A percentile compares a stretch with the other conserved stretches of the same genome.
These are phyloP conservation scores for Uromys caudimaculatus DNA, from an alignment of 2,797 vertebrate species.

Conservation along the genomic window DNA sequence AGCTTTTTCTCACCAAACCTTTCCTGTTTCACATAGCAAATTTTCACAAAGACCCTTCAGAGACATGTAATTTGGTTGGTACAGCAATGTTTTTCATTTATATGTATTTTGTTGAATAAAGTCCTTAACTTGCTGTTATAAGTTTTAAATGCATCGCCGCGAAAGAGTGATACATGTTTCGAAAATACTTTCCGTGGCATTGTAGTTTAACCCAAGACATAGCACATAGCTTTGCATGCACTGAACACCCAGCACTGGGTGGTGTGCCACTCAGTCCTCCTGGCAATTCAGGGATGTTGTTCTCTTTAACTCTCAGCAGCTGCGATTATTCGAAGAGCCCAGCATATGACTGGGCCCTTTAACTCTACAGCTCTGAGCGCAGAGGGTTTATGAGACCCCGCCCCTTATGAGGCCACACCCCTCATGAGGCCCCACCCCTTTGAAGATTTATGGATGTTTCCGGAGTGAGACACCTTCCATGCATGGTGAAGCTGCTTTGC, in stretches of 20 bases:
- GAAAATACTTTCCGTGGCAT: neutral
- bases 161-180: neutral
- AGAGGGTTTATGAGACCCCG: neutral
- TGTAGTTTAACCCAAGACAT: neutral
- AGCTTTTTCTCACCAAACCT: neutral
- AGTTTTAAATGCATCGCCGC: neutral
- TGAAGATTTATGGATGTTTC: neutral
- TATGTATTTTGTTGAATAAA: neutral
- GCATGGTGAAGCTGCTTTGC: neutral
- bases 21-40: neutral
- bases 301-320: neutral
- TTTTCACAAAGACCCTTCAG: neutral
- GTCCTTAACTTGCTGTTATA: neutral
- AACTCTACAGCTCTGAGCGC: neutral
- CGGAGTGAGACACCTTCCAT: neutral
- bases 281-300: too few species aligned
- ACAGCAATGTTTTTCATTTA: neutral
- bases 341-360: neutral
- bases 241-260: too few species aligned
- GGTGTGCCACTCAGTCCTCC: too few species aligned
- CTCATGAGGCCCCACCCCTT: neutral
- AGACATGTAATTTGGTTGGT: neutral
- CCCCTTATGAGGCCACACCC: neutral
- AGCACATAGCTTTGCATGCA: neutral
- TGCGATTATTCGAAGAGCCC: neutral